Evolutionary conservation across 2,113 vertebrate genomes (phyloP).

Genomic region (Zapus hudsonius): DNA sequence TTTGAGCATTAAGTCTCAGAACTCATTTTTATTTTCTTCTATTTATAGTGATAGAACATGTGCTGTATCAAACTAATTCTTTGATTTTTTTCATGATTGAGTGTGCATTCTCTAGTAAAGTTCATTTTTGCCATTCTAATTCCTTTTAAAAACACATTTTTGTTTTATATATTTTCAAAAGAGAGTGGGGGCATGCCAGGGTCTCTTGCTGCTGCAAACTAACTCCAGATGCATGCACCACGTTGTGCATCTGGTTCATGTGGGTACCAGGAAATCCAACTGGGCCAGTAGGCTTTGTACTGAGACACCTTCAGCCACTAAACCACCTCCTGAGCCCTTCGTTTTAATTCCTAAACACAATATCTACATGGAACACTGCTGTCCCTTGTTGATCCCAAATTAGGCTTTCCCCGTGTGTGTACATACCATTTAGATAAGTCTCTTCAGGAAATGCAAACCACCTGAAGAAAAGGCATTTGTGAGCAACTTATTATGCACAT

Average conservation of each 20-base stretch:
- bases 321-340: background rate
- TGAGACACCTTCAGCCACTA: too few relatives aligned
- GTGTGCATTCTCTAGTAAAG: background rate
- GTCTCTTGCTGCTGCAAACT: too few relatives aligned
- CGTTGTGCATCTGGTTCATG: too few relatives aligned
- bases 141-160: background rate
- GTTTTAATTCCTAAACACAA: background rate
- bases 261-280: too few relatives aligned
- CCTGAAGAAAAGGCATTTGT: constrained; percentile 1
- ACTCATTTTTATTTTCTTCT: background rate
- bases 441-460: background rate
- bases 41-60: background rate
- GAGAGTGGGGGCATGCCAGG: too few relatives aligned
- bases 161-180: too few relatives aligned
- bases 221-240: too few relatives aligned
- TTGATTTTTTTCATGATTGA: background rate
- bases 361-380: background rate
- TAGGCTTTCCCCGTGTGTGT: background rate
- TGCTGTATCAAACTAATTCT: background rate
- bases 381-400: background rate
- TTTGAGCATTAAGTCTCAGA: background rate
- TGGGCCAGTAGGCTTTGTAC: too few relatives aligned
- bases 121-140: constrained; percentile 9
- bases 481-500: background rate
- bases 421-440: background rate